Base-by-base conservation (phyloP, 2,888 invertebrate genomes). In the Scaptomyza flava region DNA sequence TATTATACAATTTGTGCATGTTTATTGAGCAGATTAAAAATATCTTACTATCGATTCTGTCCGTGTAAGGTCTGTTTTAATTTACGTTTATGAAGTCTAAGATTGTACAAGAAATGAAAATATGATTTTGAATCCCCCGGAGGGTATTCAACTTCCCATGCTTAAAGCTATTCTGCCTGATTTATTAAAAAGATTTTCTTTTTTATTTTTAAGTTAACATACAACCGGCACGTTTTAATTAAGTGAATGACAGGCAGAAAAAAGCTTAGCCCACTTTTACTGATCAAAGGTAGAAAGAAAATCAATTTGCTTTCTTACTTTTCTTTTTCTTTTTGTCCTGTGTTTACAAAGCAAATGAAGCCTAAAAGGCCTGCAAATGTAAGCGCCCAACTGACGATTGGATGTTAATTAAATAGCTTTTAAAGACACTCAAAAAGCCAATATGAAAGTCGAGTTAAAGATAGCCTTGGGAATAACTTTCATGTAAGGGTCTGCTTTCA, bases 261-360 rank as follows among this genome's bases (percentile, higher is more conserved):
- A 51, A 38, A 51, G 51, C 27, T 38, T 27, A 38, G 41, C 33
- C 8, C n/a, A 42, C 62, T 58, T 67, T 77, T 47, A 64, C 62
- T 70, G 78, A 70, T 74, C 69, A 81, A 77, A 84, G 68, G 76
- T 72, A 79, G 75, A 68, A 66, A 64, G 63, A 69, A 81, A 81
- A 87, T 84, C 87, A 81, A 87, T 81, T 81, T 64, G 14, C 17
- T 41, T 17, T 41, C 38, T 41, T 38, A 3, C 7, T 38, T 38
- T 8, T n/a, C 2, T 38, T 17, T 8, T 41, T 41, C 34, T 43
- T 34, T 6, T 20, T 48, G 43, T 47, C 52, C 57, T 48, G 64
- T 56, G 46, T 65, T 52, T 36, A 20, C 46, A 17, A 54, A 62
- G 47, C 56, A 67, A 52, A 50, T 31, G 47, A 51, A 38, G 51